These are phyloP conservation scores for Chelon labrosus DNA, from an alignment of 2,797 vertebrate species.

Conservation along the genomic window DNA sequence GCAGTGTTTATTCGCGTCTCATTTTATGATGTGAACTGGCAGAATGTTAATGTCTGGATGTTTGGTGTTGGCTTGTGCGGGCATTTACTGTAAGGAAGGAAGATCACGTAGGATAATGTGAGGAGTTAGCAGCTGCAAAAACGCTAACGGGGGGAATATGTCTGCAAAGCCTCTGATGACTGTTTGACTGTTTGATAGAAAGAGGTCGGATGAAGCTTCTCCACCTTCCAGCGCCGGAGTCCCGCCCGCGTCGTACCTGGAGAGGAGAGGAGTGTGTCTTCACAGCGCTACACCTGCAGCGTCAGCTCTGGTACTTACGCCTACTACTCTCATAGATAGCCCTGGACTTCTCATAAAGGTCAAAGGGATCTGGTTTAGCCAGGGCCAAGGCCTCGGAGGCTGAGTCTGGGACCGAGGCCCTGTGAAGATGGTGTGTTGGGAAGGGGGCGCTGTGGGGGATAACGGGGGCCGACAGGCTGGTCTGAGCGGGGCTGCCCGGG, in stretches of 20 bases:
- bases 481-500: constrained; percentile 91
- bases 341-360: constrained; percentile 98
- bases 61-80: constrained; percentile 1
- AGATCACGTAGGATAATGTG: constrained; percentile 22
- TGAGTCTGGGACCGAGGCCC: constrained; percentile 94
- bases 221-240: constrained; percentile 28
- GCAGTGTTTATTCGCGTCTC: constrained; percentile 36
- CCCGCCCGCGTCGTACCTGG: background rate
- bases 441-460: constrained; percentile 92
- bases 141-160: background rate
- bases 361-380: constrained; percentile 95
- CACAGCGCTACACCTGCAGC: constrained; percentile 34
- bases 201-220: background rate
- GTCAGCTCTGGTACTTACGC: constrained; percentile 91
- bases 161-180: constrained; percentile 3
- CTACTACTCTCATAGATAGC: constrained; percentile 98
- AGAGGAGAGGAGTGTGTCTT: constrained; percentile 16
- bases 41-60: constrained; percentile 15
- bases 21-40: constrained; percentile 18
- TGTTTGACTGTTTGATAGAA: background rate
- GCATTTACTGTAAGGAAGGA: background rate
- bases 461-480: constrained; percentile 91
- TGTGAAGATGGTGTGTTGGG: constrained; percentile 88
- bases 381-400: constrained; percentile 92
- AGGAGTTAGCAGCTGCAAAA: constrained; percentile 18